These are phyloP conservation scores for Steinernema scapterisci DNA, from an alignment of 2,888 invertebrate genomes.

Conservation along the genomic window DNA sequence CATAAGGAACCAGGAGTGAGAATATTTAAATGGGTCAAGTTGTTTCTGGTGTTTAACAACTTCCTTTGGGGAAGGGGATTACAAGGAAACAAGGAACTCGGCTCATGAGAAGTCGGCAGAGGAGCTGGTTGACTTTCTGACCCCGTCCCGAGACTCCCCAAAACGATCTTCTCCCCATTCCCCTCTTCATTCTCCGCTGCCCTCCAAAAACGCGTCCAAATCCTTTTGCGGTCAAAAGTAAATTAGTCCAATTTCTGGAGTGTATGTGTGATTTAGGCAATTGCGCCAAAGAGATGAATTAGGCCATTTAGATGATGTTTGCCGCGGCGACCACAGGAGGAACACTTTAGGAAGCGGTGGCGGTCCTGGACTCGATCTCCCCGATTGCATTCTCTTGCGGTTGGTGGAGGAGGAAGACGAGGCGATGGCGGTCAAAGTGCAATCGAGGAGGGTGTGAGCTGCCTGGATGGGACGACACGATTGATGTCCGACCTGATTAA, in stretches of 20 bases:
- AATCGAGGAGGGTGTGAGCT: slow-evolving; percentile 20
- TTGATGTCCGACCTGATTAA: slow-evolving; percentile 22
- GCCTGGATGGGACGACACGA: neutral
- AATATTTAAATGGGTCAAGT: too few relatives aligned
- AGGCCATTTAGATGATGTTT: slow-evolving; percentile 33
- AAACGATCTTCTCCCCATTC: too few relatives aligned
- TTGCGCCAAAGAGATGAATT: slow-evolving; percentile 11
- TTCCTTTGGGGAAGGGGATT: too few relatives aligned
- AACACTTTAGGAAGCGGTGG: too few relatives aligned
- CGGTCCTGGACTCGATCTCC: neutral
- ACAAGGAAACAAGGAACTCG: too few relatives aligned
- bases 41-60: too few relatives aligned
- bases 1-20: too few relatives aligned
- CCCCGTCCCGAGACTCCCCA: too few relatives aligned
- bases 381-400: neutral
- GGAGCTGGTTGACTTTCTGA: too few relatives aligned
- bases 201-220: neutral
- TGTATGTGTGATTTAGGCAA: slow-evolving; percentile 28
- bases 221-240: slow-evolving; percentile 9
- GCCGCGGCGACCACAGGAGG: slow-evolving; percentile 3
- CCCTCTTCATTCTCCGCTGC: neutral
- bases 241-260: slow-evolving; percentile 29
- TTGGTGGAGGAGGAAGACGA: too few relatives aligned
- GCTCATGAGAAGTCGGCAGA: too few relatives aligned
- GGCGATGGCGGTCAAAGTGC: slow-evolving; percentile 33